Percentiles rank a stretch among this genome's conserved stretches.
phyloP scores from a whole-genome alignment of 2,797 vertebrate species.

The Lateolabrax maculatus region DNA sequence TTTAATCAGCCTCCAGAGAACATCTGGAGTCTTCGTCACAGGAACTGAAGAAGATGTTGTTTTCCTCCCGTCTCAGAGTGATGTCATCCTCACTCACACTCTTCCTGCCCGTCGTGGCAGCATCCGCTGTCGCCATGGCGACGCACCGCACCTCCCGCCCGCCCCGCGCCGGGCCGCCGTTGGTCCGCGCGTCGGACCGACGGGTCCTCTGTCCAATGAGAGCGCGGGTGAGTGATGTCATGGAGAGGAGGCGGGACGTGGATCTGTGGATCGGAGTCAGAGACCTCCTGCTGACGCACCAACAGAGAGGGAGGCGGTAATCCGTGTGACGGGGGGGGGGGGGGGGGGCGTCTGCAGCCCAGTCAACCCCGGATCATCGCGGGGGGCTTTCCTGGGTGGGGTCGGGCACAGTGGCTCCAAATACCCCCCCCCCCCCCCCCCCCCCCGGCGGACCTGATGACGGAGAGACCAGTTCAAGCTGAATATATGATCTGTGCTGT shows the following conservation, averaged over 20 bases:
- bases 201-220: constrained; percentile 48
- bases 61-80: constrained; percentile 70
- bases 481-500: too few species aligned
- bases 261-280: constrained; percentile 48
- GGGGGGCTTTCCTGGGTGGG: constrained; percentile 8
- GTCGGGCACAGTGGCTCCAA: constrained; percentile 2
- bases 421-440: too few species aligned
- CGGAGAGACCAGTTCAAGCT: too few species aligned
- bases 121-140: constrained; percentile 83
- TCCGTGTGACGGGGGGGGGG: too few species aligned
- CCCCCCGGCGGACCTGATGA: too few species aligned
- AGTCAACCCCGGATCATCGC: too few species aligned
- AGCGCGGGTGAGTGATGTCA: constrained; percentile 68
- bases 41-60: constrained; percentile 67
- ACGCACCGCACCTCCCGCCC: constrained; percentile 71
- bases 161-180: constrained; percentile 19
- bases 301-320: constrained; percentile 34
- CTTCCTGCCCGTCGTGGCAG: constrained; percentile 72
- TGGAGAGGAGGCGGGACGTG: constrained; percentile 12
- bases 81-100: constrained; percentile 77
- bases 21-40: constrained; percentile 35
- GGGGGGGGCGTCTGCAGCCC: too few species aligned
- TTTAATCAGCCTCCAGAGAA: constrained; percentile 23
- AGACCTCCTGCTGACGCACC: constrained; percentile 67
- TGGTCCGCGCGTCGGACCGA: constrained; percentile 40